Percentiles rank a stretch among this genome's conserved stretches.
Conservation (phyloP, 2,797 vertebrate species). For the Microctenopoma lineatum region DNA sequence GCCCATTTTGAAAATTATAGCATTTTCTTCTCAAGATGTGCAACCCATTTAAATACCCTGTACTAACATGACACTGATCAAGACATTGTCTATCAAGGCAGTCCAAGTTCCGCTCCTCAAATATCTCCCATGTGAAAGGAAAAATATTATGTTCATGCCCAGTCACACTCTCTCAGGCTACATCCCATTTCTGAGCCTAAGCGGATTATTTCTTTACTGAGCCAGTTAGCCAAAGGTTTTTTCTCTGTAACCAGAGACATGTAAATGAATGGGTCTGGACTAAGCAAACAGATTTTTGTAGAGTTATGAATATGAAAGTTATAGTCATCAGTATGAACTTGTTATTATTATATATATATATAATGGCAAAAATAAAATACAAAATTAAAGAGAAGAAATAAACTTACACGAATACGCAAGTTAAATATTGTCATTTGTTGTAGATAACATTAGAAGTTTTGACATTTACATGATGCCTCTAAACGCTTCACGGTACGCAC, state of each 20-base stretch:
- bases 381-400: too few species aligned
- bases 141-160: conserved; percentile 9
- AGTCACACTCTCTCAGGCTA: conserved; percentile 8
- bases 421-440: not conserved
- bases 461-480: conserved; percentile 18
- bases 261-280: not conserved
- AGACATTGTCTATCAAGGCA: not conserved
- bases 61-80: not conserved
- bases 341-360: too few species aligned
- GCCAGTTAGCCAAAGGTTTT: not conserved
- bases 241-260: not conserved
- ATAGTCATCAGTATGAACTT: too few species aligned
- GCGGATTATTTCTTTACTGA: conserved; percentile 19
- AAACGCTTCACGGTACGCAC: conserved; percentile 32
- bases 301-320: too few species aligned
- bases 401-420: too few species aligned
- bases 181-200: conserved; percentile 20
- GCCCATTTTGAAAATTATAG: not conserved
- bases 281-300: not conserved
- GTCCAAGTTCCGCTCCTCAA: conserved; percentile 5
- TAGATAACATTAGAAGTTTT: not conserved
- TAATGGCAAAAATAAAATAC: too few species aligned
- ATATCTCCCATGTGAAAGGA: not conserved
- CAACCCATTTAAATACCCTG: not conserved
- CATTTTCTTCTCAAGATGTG: too few species aligned